phyloP scores from a whole-genome alignment of 53 echinoderm and acorn worm genomes.

The Astropecten irregularis region DNA sequence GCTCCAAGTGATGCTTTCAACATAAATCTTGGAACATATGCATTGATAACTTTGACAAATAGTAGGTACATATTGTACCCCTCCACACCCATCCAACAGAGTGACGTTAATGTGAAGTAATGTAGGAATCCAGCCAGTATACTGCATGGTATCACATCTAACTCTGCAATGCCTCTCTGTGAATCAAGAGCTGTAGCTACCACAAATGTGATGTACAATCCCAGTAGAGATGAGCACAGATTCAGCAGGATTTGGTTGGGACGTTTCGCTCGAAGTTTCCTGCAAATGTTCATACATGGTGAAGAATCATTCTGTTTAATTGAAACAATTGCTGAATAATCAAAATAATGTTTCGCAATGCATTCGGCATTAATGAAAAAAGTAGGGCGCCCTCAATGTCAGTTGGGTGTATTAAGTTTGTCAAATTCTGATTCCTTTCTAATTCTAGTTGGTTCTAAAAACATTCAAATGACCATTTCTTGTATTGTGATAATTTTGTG shows the following conservation, averaged over 20 bases:
- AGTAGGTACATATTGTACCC: constrained; percentile 88
- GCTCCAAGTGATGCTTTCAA: constrained; percentile 68
- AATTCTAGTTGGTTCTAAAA: too few species aligned
- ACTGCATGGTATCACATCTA: constrained; percentile 61
- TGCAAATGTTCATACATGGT: too few species aligned
- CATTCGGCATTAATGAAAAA: too few species aligned
- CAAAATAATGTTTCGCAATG: too few species aligned
- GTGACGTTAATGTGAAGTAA: constrained; percentile 81
- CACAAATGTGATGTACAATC: constrained; percentile 77
- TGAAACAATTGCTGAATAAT: too few species aligned
- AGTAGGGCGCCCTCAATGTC: too few species aligned
- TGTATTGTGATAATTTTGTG: too few species aligned
- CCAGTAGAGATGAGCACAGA: constrained; percentile 71
- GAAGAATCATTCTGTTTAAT: too few species aligned
- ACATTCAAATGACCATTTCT: too few species aligned
- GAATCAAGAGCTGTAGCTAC: constrained; percentile 64
- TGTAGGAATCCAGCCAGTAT: constrained; percentile 81
- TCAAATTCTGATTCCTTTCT: too few species aligned
- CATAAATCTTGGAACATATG: constrained; percentile 67
- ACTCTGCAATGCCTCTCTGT: constrained; percentile 52
- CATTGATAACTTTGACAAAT: constrained; percentile 83
- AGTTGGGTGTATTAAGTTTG: too few species aligned
- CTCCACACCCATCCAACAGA: constrained; percentile 93
- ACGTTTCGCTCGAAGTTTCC: constrained; percentile 69
- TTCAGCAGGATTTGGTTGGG: constrained; percentile 86